These are phyloP conservation scores for Epistrophella euchroma DNA, from an alignment of 2,888 invertebrate genomes.

Conservation along the genomic window DNA sequence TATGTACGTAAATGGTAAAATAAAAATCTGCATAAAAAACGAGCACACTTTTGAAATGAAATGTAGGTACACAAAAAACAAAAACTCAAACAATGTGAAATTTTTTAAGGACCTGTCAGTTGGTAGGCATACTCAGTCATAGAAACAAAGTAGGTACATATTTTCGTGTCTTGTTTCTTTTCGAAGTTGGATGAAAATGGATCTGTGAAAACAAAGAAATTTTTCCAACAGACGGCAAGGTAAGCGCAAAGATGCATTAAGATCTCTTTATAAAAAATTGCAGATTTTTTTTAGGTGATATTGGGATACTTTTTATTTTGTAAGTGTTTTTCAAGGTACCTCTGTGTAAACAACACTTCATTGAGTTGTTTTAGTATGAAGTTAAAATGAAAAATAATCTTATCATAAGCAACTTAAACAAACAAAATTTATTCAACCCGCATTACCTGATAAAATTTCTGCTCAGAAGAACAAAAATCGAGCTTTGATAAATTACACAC, in stretches of 20 bases:
- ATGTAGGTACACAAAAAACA: neutral
- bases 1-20: neutral
- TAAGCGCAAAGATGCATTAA: neutral
- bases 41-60: neutral
- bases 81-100: constrained; percentile 3
- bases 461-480: too few relatives aligned
- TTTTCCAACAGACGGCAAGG: neutral
- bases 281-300: neutral
- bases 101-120: constrained; percentile 11
- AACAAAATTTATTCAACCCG: too few relatives aligned
- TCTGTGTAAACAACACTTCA: too few relatives aligned
- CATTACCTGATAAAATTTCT: too few relatives aligned
- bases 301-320: neutral
- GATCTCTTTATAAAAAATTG: neutral
- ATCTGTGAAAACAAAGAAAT: neutral
- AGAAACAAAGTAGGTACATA: neutral
- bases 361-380: too few relatives aligned
- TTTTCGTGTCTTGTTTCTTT: neutral
- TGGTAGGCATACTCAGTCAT: neutral
- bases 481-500: too few relatives aligned
- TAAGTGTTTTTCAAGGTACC: neutral
- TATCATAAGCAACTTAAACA: too few relatives aligned
- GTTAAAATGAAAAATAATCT: too few relatives aligned
- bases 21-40: constrained; percentile 1
- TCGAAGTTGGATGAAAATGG: neutral